Conservation (phyloP, 2,888 invertebrate genomes). For the Apamea anceps region DNA sequence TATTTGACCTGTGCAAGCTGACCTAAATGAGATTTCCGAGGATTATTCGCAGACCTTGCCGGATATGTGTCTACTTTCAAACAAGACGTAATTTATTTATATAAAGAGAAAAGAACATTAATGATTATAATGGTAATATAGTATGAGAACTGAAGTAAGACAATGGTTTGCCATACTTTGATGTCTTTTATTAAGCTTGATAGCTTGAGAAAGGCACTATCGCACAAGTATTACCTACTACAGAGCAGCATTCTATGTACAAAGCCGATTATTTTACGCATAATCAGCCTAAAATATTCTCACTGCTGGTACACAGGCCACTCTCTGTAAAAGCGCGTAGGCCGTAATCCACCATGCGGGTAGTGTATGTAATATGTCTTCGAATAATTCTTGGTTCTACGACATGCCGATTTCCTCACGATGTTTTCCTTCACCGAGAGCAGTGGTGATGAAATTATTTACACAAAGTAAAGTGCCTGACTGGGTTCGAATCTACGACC, state of each 20-base stretch:
- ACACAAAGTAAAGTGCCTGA: no score
- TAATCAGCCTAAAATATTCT: not conserved
- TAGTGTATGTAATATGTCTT: not conserved
- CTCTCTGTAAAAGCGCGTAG: not conserved
- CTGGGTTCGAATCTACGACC: no score
- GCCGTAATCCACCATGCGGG: no score
- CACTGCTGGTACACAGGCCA: not conserved
- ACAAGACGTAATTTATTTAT: not conserved
- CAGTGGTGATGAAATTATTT: no score
- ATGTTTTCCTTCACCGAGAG: no score
- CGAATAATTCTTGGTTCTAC: no score
- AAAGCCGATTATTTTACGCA: not conserved
- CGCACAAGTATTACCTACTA: not conserved
- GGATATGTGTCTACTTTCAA: not conserved
- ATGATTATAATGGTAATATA: not conserved
- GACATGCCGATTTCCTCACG: no score
- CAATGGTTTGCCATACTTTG: not conserved
- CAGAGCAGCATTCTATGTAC: not conserved
- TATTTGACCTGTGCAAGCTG: slow-evolving; percentile 38
- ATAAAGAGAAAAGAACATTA: not conserved
- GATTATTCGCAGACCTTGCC: slow-evolving; percentile 8
- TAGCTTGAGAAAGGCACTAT: not conserved
- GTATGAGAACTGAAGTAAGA: not conserved
- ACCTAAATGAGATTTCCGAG: slow-evolving; percentile 40
- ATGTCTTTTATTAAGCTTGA: no score